phyloP scores from a whole-genome alignment of 2,113 vertebrate genomes.

The Prunella fulvescens region DNA sequence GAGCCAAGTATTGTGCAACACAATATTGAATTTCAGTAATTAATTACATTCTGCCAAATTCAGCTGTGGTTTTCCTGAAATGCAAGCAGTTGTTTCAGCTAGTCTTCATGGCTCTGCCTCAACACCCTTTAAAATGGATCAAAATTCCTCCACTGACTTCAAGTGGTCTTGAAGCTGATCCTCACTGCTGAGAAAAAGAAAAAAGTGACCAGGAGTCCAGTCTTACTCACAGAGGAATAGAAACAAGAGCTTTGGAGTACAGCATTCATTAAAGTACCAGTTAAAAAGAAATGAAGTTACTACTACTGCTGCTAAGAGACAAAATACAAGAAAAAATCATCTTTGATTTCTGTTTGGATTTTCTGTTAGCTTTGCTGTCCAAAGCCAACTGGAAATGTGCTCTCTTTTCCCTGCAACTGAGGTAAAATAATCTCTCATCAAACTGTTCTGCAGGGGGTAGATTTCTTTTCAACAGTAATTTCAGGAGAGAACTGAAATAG shows the following conservation, averaged over 20 bases:
- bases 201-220: background rate
- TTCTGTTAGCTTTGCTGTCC: background rate
- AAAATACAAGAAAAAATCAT: background rate
- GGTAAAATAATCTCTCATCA: background rate
- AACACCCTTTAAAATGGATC: background rate
- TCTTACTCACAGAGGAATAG: background rate
- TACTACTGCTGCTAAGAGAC: background rate
- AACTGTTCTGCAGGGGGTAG: background rate
- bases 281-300: background rate
- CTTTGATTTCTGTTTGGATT: background rate
- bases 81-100: background rate
- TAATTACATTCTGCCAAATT: background rate
- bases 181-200: background rate
- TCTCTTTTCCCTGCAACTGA: background rate
- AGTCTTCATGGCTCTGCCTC: background rate
- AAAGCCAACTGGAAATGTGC: background rate
- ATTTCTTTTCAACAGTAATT: background rate
- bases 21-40: conserved; percentile 4
- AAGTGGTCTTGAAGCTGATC: background rate
- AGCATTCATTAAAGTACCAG: background rate
- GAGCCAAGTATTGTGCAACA: background rate
- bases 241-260: background rate
- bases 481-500: background rate
- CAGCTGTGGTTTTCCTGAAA: background rate
- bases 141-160: background rate